A percentile compares a stretch with the other conserved stretches of the same genome.
Conservation (phyloP, 2,797 vertebrate species). For the Pangasius sanitwongsei region DNA sequence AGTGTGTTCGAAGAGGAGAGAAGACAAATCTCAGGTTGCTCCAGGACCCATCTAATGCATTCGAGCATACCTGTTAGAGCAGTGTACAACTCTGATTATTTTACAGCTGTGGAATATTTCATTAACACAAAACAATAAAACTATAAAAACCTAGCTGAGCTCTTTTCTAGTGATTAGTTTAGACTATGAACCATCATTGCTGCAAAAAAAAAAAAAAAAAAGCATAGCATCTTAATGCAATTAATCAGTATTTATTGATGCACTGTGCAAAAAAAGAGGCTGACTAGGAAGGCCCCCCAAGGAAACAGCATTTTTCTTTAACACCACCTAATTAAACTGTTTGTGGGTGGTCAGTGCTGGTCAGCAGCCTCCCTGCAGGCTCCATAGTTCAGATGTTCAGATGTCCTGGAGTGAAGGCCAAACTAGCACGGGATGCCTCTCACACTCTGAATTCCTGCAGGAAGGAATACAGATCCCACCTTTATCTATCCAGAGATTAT, state of each 20-base stretch:
- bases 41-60: neutral
- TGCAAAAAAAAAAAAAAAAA: neutral
- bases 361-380: slow-evolving; percentile 45
- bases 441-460: slow-evolving; percentile 22
- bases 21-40: neutral
- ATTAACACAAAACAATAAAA: neutral
- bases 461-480: neutral
- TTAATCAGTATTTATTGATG: neutral
- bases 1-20: neutral
- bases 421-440: slow-evolving; percentile 29
- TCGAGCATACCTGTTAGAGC: neutral
- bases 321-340: neutral
- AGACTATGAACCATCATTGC: neutral
- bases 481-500: neutral
- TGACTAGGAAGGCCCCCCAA: neutral
- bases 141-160: neutral
- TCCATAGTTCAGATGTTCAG: slow-evolving; percentile 34
- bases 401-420: slow-evolving; percentile 44
- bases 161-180: neutral
- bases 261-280: neutral
- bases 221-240: neutral
- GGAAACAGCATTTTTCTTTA: neutral
- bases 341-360: slow-evolving; percentile 51
- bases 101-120: neutral
- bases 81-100: neutral